Conservation (phyloP, 2,797 vertebrate genomes). For the Anolis apletophallus region DNA sequence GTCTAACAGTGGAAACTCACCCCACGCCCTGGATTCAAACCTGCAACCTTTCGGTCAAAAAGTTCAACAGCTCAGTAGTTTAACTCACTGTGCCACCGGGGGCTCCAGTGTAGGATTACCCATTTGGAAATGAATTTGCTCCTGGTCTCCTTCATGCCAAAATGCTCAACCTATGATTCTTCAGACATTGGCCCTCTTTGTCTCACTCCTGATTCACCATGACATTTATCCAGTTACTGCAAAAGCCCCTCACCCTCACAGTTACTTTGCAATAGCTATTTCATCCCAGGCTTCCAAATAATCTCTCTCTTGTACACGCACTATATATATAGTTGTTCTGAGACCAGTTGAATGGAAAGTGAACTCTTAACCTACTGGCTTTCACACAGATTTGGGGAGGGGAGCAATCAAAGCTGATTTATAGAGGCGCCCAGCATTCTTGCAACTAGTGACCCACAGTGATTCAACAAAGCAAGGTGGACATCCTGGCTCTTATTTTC, state of each 20-base stretch:
- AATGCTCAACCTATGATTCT: neutral
- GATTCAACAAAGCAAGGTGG: neutral
- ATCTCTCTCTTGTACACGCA: no score
- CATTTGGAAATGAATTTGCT: neutral
- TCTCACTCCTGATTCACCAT: neutral
- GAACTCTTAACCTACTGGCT: neutral
- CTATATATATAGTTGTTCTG: neutral
- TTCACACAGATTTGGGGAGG: neutral
- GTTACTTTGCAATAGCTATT: neutral
- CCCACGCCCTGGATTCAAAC: no score
- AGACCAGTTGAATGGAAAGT: neutral
- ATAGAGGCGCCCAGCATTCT: neutral
- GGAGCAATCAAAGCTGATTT: neutral
- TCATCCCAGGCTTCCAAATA: neutral
- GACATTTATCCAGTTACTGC: neutral
- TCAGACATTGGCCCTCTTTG: no score
- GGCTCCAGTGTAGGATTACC: neutral
- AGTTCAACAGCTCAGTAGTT: no score
- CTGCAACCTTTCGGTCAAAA: no score
- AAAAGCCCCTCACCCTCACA: neutral
- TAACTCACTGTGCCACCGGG: no score
- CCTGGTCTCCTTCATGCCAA: neutral
- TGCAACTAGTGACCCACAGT: neutral
- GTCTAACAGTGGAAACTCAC: no score
- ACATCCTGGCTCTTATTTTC: conserved; percentile 2